Percentiles rank a stretch among this genome's conserved stretches.
Evolutionary conservation across 92 coral and sea anemone species (phyloP).

Genomic region (Palythoa caribaeorum): DNA sequence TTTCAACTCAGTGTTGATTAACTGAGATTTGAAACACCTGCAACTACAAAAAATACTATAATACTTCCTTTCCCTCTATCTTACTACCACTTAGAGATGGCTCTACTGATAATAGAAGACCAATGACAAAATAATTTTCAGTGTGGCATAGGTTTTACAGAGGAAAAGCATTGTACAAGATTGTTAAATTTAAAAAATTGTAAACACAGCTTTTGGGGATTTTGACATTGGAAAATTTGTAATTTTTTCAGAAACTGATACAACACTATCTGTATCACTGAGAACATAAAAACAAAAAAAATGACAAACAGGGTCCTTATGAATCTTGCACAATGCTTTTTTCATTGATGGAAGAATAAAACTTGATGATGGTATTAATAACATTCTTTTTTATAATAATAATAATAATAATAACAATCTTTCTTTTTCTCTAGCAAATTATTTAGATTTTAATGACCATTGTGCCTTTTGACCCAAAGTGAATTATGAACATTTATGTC

Average conservation of each 20-base stretch:
- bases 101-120: background rate
- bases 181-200: background rate
- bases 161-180: conserved; percentile 4
- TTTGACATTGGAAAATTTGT: background rate
- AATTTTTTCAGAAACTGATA: background rate
- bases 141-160: conserved; percentile 13
- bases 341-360: background rate
- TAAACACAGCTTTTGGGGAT: background rate
- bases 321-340: background rate
- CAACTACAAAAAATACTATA: background rate
- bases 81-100: background rate
- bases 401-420: too few relatives aligned
- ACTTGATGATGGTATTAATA: background rate
- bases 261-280: background rate
- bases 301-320: background rate
- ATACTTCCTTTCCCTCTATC: background rate
- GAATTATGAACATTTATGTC: too few relatives aligned
- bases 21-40: background rate
- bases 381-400: too few relatives aligned
- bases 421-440: background rate
- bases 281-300: background rate
- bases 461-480: too few relatives aligned
- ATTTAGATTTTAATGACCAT: background rate
- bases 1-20: background rate
- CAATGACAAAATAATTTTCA: conserved; percentile 5